Evolutionary conservation across 2,888 invertebrate genomes (phyloP).

Genomic region (Philhelius pedissequus): DNA sequence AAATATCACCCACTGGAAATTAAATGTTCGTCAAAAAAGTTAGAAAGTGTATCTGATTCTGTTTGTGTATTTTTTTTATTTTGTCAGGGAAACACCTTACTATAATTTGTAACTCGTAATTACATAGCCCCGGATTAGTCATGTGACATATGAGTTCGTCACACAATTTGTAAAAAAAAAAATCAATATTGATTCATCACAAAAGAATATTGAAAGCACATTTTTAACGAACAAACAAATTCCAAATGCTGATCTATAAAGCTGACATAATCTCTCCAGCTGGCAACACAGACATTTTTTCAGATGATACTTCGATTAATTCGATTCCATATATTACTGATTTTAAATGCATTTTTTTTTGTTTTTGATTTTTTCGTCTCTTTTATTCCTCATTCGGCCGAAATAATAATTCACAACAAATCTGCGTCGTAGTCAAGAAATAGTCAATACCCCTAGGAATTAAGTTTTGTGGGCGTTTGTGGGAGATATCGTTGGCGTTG

Average conservation of each 20-base stretch:
- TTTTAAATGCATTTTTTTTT: neutral
- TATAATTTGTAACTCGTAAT: neutral
- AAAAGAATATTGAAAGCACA: neutral
- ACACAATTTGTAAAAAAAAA: neutral
- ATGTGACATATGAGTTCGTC: neutral
- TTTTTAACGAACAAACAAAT: neutral
- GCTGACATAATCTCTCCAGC: neutral
- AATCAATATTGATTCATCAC: neutral
- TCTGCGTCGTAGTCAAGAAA: neutral
- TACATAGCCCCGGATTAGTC: neutral
- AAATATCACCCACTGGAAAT: neutral
- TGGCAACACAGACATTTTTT: neutral
- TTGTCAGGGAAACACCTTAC: neutral
- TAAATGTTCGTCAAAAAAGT: neutral
- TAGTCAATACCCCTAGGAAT: neutral
- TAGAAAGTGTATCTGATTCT: neutral
- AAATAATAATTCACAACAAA: neutral
- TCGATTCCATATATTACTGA: neutral
- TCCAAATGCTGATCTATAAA: neutral
- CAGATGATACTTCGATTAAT: neutral
- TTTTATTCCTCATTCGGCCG: neutral
- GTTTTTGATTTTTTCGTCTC: neutral
- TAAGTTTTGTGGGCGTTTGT: conserved; percentile 22
- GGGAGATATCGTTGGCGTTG: neutral
- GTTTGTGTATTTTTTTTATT: neutral